Evolutionary conservation across 2,888 invertebrate species (phyloP).

Genomic region (Leptinotarsa peninsularis): DNA sequence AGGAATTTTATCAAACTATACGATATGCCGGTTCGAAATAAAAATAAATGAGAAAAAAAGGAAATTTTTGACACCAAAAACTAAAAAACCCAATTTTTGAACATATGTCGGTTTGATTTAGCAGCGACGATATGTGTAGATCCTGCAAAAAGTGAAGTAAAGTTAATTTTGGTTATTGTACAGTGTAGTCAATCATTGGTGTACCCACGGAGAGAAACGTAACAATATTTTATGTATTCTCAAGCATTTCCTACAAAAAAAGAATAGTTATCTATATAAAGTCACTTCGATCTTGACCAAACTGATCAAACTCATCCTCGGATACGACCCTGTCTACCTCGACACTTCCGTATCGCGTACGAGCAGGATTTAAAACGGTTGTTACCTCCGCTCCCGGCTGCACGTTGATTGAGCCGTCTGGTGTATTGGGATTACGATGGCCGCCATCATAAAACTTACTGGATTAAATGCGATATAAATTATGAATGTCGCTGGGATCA

Average conservation of each 20-base stretch:
- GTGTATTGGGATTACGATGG: conserved; percentile 1
- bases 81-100: conserved; percentile 4
- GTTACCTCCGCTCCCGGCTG: neutral
- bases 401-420: neutral
- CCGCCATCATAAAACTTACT: conserved; percentile 9
- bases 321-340: neutral
- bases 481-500: conserved; percentile 1
- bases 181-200: too few species aligned
- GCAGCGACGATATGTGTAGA: neutral
- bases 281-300: neutral
- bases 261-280: too few species aligned
- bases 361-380: neutral
- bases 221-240: too few species aligned
- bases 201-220: too few species aligned
- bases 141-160: too few species aligned
- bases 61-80: conserved; percentile 9
- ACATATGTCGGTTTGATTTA: conserved; percentile 8
- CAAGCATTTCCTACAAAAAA: too few species aligned
- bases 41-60: conserved; percentile 4
- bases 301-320: neutral
- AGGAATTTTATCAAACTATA: conserved; percentile 18
- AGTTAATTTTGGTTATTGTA: too few species aligned
- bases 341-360: neutral
- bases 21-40: conserved; percentile 22
- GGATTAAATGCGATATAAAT: conserved; percentile 14